phyloP scores from a whole-genome alignment of 1,140 invertebrate species.

The Pomacea maculata region DNA sequence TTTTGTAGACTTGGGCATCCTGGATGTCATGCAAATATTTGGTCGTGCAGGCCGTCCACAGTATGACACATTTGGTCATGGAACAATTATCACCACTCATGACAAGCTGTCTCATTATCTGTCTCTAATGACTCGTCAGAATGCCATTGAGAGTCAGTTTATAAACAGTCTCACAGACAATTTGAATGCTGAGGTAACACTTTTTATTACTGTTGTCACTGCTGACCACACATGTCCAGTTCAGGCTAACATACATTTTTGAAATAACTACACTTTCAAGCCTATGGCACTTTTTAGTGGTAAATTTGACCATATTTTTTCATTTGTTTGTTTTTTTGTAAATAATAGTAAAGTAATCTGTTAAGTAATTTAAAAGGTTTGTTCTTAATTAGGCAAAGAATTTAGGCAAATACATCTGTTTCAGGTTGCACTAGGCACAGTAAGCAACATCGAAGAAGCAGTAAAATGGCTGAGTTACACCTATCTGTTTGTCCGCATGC shows the following conservation, averaged over 20 bases:
- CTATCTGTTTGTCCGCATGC: constrained; percentile 94
- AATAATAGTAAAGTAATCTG: too few relatives aligned
- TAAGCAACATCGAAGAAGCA: constrained; percentile 94
- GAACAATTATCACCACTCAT: constrained; percentile 94
- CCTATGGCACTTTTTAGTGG: too few relatives aligned
- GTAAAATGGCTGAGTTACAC: constrained; percentile 98
- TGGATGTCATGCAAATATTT: constrained; percentile 99
- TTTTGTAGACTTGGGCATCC: constrained; percentile 94
- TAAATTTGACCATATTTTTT: too few relatives aligned
- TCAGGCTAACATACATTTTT: too few relatives aligned
- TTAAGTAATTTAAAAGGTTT: too few relatives aligned
- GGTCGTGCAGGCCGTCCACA: constrained; percentile 93
- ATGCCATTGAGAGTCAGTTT: constrained; percentile 98
- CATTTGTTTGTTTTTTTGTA: too few relatives aligned
- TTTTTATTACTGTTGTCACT: not conserved
- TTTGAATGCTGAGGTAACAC: constrained; percentile 92
- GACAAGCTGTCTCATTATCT: constrained; percentile 95
- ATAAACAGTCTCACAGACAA: constrained; percentile 92
- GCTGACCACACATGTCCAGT: too few relatives aligned
- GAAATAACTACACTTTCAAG: too few relatives aligned
- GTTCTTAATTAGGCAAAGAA: too few relatives aligned
- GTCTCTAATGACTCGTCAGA: constrained; percentile 92
- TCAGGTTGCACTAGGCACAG: constrained; percentile 90
- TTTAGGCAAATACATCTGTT: not conserved
- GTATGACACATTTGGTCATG: constrained; percentile 81